Evolutionary conservation across 1,140 invertebrate species (phyloP).

Genomic region (Drosophila sp.): DNA sequence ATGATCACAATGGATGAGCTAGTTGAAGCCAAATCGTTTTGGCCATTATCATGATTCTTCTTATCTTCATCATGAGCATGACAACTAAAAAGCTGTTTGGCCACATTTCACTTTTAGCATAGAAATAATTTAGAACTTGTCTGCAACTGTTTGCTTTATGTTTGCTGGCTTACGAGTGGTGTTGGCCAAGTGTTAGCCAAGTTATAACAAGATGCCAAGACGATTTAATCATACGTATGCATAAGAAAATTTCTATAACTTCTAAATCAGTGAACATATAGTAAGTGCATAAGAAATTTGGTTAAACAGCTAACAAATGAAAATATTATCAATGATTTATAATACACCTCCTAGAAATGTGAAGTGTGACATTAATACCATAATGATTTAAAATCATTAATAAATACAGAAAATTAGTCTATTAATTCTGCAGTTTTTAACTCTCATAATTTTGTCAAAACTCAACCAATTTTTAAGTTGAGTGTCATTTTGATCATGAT

Average conservation of each 20-base stretch:
- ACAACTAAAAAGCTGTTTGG: conserved; percentile 64
- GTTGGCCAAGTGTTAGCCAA: conserved; percentile 15
- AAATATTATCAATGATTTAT: too few species aligned
- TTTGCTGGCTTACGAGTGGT: conserved; percentile 12
- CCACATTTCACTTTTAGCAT: conserved; percentile 81
- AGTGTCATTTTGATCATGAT: too few species aligned
- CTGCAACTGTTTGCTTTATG: conserved; percentile 41
- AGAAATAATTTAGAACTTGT: conserved; percentile 79
- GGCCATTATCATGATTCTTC: conserved; percentile 20
- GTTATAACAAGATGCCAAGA: not conserved
- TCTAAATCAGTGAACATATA: not conserved
- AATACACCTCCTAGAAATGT: too few species aligned
- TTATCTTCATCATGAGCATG: conserved; percentile 6
- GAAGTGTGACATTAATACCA: too few species aligned
- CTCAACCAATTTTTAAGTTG: too few species aligned
- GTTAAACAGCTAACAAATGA: too few species aligned
- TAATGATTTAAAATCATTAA: too few species aligned
- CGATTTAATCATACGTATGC: not conserved
- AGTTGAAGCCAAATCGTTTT: conserved; percentile 23
- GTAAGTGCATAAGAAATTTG: too few species aligned
- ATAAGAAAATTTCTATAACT: not conserved
- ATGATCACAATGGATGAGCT: conserved; percentile 9
- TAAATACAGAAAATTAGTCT: too few species aligned
- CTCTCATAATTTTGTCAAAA: too few species aligned
- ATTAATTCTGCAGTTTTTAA: too few species aligned